Percentiles rank a stretch among this genome's conserved stretches.
Conservation (phyloP, 2,888 invertebrate genomes). For the Platycheirus rosarum region DNA sequence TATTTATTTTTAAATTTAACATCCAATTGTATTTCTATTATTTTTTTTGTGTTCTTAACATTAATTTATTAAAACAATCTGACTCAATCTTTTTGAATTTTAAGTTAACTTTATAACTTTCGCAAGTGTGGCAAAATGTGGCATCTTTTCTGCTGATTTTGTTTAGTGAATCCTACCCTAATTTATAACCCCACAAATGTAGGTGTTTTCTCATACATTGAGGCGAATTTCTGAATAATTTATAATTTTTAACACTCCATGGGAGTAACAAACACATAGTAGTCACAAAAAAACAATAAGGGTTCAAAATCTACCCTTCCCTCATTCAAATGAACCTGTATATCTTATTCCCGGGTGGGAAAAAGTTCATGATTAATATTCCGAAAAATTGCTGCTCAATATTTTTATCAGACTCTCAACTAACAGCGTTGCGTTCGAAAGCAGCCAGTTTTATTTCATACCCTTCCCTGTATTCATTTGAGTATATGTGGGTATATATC, state of each 20-base stretch:
- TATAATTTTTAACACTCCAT: conserved; percentile 30
- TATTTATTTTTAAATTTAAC: no score
- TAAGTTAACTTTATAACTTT: conserved; percentile 27
- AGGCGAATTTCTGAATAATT: conserved; percentile 50
- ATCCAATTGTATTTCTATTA: no score
- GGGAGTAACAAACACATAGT: background rate
- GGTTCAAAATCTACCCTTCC: background rate
- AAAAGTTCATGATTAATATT: conserved; percentile 67
- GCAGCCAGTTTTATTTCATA: background rate
- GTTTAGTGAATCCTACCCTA: conserved; percentile 23
- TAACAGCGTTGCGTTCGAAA: conserved; percentile 24
- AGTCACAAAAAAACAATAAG: background rate
- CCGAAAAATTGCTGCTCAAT: conserved; percentile 55
- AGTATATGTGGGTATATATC: background rate
- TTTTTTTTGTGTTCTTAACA: background rate
- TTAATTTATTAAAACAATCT: conserved; percentile 52
- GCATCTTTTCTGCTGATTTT: conserved; percentile 34
- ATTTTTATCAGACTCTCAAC: conserved; percentile 43
- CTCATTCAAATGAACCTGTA: conserved; percentile 13
- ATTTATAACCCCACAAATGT: conserved; percentile 38
- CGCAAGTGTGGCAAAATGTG: conserved; percentile 41
- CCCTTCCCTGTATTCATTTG: background rate
- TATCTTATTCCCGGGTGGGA: conserved; percentile 51
- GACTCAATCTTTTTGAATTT: conserved; percentile 28
- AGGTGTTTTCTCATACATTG: conserved; percentile 12